Conservation (phyloP, 2,797 vertebrate species). For the Limosa lapponica region DNA sequence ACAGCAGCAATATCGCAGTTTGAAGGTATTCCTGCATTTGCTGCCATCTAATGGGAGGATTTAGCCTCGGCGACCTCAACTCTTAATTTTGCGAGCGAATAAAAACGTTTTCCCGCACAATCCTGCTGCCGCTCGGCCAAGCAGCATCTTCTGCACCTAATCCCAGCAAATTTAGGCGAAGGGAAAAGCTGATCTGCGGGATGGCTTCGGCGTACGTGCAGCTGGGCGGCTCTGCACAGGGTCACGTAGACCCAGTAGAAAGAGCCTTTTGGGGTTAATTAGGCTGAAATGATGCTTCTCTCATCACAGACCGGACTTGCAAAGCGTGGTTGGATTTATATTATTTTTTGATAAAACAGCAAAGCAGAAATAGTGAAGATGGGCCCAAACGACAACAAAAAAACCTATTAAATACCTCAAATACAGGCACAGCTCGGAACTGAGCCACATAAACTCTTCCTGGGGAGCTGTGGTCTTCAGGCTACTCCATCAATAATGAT, state of each 20-base stretch:
- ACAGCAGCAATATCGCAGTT: not conserved
- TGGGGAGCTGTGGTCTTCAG: not conserved
- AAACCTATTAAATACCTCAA: not conserved
- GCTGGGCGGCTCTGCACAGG: not conserved
- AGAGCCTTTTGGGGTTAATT: not conserved
- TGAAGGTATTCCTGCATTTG: conserved; percentile 41
- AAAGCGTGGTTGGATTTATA: not conserved
- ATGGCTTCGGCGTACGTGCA: not conserved
- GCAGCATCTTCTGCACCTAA: not conserved
- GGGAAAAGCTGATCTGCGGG: not conserved
- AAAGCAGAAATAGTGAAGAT: not conserved
- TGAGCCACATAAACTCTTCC: not conserved
- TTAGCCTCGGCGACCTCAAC: not conserved
- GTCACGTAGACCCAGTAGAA: not conserved
- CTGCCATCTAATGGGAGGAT: conserved; percentile 68
- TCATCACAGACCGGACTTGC: not conserved
- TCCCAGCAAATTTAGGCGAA: not conserved
- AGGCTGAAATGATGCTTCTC: not conserved
- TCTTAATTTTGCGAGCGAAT: not conserved
- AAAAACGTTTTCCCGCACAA: not conserved
- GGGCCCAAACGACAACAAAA: not conserved
- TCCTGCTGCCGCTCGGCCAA: not conserved
- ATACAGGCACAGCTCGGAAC: not conserved
- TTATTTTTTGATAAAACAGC: not conserved
- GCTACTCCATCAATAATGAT: not conserved